Evolutionary conservation across 2,113 vertebrate genomes (phyloP).

Genomic region (Edolisoma coerulescens): DNA sequence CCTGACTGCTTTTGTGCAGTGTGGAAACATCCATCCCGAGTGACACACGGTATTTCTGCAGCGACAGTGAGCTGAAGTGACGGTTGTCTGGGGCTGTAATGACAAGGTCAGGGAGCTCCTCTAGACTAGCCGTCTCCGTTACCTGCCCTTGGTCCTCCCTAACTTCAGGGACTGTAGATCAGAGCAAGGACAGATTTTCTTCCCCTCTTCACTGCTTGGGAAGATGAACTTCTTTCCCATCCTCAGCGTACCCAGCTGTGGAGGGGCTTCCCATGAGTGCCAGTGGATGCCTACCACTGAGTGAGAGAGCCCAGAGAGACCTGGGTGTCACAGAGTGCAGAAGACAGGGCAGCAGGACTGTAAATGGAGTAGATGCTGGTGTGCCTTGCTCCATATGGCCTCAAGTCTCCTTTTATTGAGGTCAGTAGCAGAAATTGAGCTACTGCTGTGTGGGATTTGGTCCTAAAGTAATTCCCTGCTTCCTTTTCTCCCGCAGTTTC

Average conservation of each 20-base stretch:
- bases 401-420: not conserved
- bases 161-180: not conserved
- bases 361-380: not conserved
- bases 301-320: not conserved
- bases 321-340: not conserved
- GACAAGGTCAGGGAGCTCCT: not conserved
- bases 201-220: not conserved
- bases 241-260: fast-evolving
- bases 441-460: not conserved
- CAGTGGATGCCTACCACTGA: fast-evolving
- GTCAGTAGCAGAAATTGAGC: not conserved
- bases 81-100: not conserved
- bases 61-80: not conserved
- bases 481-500: not conserved
- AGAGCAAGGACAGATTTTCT: not conserved
- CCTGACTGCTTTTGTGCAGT: not conserved
- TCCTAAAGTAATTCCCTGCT: not conserved
- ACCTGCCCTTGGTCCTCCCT: not conserved
- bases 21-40: not conserved
- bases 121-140: not conserved
- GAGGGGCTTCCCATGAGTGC: not conserved
- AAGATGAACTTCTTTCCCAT: not conserved
- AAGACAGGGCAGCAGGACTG: not conserved
- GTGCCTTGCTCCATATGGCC: not conserved
- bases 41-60: not conserved